Base-by-base conservation (phyloP, 2,113 vertebrate genomes). In the Syngnathus typhle region DNA sequence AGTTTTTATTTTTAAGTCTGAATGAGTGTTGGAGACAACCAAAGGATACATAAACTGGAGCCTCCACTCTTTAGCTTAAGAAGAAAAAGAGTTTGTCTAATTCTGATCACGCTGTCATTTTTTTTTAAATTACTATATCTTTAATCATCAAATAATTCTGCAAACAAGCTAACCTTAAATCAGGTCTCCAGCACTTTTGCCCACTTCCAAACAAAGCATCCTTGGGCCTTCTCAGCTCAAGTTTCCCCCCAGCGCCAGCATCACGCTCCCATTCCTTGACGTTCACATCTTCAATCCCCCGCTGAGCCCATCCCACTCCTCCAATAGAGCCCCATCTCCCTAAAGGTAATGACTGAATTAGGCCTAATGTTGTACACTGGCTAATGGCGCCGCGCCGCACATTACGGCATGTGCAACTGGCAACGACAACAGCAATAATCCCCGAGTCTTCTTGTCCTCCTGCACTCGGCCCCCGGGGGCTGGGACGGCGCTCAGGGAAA, bases 321-420 rank as follows among this genome's bases (percentile, higher is more conserved):
- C 83, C 80, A 90, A 89, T 84, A 88, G 83, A 76, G 81, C 84
- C 83, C 87, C 79, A 83, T 86, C 86, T 90, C 88, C 89, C 87
- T 76, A 89, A 91, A 92, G 90, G 88, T 92, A 91, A 91, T 90
- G 86, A 89, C 89, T 89, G 89, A 92, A 92, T 92, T 92, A 92
- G 90, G 86, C 87, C 90, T 91, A 89, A 91, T 92, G 91, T 91
- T 91, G 88, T 90, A 89, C 90, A 87, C 87, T 82, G 84, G 90
- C 91, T 92, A 92, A 92, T 92, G 91, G 90, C 89, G 87, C 88
- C 84, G 76, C 65, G 82, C 77, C 54, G 80, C 84, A 85, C 90
- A 92, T 92, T 92, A 92, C 81, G 87, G 87, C 85, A 89, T 90
- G 88, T 85, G 84, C 85, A 86, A 89, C 87, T 84, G 88, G 80